Conservation (phyloP, 1,140 invertebrate species). For the Pseudomyrmex concolor region DNA sequence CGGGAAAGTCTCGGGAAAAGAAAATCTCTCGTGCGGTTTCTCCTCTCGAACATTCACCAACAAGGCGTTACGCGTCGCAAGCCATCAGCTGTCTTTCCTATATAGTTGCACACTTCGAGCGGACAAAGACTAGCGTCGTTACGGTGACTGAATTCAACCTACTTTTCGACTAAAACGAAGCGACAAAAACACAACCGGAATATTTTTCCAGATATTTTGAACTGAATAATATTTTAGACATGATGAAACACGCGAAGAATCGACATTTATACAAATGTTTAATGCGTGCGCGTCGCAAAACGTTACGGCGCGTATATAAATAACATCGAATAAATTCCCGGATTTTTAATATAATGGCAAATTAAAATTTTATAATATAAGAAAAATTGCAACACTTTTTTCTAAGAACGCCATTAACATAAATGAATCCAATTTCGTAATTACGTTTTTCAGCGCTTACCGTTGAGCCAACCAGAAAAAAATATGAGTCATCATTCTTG, state of each 20-base stretch:
- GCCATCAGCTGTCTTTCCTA: slow-evolving; percentile 23
- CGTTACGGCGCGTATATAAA: neutral
- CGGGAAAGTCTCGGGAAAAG: slow-evolving; percentile 13
- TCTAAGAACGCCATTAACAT: neutral
- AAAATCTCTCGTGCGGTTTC: slow-evolving; percentile 9
- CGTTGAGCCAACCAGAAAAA: neutral
- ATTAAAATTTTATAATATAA: neutral
- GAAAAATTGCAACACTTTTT: neutral
- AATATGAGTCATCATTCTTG: slow-evolving; percentile 11
- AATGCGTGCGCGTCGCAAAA: neutral
- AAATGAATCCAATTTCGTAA: neutral
- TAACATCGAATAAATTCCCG: neutral
- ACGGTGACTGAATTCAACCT: slow-evolving; percentile 26
- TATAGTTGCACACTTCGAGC: neutral
- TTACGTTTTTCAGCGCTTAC: neutral
- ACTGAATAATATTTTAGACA: neutral
- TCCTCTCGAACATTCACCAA: slow-evolving; percentile 6
- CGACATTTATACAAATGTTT: neutral
- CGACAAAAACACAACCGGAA: neutral
- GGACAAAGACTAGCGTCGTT: slow-evolving; percentile 39
- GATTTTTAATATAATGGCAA: neutral
- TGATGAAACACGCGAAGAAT: neutral
- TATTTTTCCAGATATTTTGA: neutral
- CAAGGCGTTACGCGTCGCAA: neutral
- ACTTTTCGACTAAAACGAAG: slow-evolving; percentile 12